Evolutionary conservation across 2,888 invertebrate species (phyloP).

Genomic region (Calliphora vomitoria): DNA sequence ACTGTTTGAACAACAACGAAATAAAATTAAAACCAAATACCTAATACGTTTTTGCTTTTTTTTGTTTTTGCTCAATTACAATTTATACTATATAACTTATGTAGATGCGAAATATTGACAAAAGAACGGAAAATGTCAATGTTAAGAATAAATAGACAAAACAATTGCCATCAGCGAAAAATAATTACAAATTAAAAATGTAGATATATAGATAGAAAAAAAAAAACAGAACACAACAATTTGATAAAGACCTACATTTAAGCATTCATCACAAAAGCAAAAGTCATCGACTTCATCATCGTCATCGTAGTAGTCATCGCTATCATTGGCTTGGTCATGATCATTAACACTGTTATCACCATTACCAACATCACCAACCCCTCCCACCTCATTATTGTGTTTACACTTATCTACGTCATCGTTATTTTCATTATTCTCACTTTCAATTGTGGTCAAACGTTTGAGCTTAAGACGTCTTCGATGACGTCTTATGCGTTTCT

Average conservation of each 20-base stretch:
- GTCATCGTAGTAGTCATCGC: constrained; percentile 75
- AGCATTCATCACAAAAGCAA: constrained; percentile 92
- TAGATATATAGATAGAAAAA: constrained; percentile 42
- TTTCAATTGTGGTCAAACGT: constrained; percentile 66
- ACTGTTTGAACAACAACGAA: constrained; percentile 36
- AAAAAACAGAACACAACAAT: constrained; percentile 44
- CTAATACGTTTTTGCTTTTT: not conserved
- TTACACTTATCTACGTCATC: constrained; percentile 71
- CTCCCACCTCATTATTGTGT: constrained; percentile 51
- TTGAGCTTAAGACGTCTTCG: constrained; percentile 68
- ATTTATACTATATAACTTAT: constrained; percentile 12
- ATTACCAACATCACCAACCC: constrained; percentile 12
- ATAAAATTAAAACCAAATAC: constrained; percentile 40
- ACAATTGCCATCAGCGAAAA: constrained; percentile 24
- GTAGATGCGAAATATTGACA: constrained; percentile 31
- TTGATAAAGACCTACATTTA: constrained; percentile 82
- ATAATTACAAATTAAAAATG: constrained; percentile 39
- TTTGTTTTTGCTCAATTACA: constrained; percentile 37
- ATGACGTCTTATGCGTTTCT: constrained; percentile 63
- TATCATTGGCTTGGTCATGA: constrained; percentile 55
- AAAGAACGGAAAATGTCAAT: constrained; percentile 57
- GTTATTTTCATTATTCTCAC: constrained; percentile 55
- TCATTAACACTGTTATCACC: constrained; percentile 56
- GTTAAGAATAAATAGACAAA: constrained; percentile 23
- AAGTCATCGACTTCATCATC: constrained; percentile 87